A percentile compares a stretch with the other conserved stretches of the same genome.
Evolutionary conservation across 2,888 invertebrate genomes (phyloP).

Genomic region (Dasypogon diadema): DNA sequence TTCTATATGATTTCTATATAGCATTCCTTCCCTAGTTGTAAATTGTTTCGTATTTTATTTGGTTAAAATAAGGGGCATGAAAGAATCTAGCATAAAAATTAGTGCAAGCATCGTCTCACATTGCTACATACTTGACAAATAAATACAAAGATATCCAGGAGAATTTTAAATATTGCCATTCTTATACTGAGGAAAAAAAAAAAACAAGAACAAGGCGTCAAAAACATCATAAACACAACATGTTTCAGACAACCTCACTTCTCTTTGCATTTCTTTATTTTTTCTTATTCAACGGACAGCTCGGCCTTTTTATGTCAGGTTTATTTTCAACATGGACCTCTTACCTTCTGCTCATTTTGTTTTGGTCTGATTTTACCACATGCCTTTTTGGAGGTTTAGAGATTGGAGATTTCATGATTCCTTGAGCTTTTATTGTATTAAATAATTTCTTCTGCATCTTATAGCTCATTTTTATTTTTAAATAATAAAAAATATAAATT

Average conservation of each 20-base stretch:
- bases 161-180: slow-evolving; percentile 7
- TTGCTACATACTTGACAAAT: neutral
- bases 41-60: too few species aligned
- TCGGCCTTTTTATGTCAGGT: slow-evolving; percentile 21
- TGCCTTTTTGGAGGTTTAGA: slow-evolving; percentile 19
- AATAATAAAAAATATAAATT: too few species aligned
- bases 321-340: neutral
- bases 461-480: too few species aligned
- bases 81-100: neutral
- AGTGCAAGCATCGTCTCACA: too few species aligned
- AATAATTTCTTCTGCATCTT: too few species aligned
- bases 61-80: too few species aligned
- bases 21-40: slow-evolving; percentile 34
- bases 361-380: slow-evolving; percentile 14
- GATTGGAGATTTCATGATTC: too few species aligned
- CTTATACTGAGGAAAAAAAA: neutral
- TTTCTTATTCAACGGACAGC: slow-evolving; percentile 1
- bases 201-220: slow-evolving; percentile 39
- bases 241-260: slow-evolving; percentile 33
- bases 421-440: too few species aligned
- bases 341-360: slow-evolving; percentile 31
- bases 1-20: slow-evolving; percentile 28
- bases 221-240: slow-evolving; percentile 45
- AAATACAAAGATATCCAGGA: neutral
- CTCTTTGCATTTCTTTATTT: slow-evolving; percentile 3